Evolutionary conservation across 2,113 vertebrate species (phyloP), one percentile per base, ranked within the genome.

Genomic region (Camelus dromedarius): DNA sequence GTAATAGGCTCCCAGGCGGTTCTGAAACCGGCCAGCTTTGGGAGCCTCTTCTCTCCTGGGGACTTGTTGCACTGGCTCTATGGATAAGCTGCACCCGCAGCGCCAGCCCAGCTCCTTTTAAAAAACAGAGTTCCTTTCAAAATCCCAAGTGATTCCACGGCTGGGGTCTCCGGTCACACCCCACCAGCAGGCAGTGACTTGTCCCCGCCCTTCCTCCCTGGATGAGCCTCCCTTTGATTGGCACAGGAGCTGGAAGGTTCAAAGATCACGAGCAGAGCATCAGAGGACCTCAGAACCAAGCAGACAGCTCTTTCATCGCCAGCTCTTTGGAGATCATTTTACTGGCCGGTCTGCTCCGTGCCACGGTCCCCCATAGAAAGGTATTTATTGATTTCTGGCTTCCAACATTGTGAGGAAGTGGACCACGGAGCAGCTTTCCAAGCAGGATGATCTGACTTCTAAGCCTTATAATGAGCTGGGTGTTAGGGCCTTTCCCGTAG

Each of bases 301-400:
- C 67, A 42, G 42, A 6, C 14, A 6, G 20, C 22, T 26, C 88
- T 96, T 89, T 89, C 48, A 52, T 92, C 3, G 0, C 54, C 70
- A 64, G 28, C 7, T 92, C 72, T 89, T 82, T 84, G 66, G 50
- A 94, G 72, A 85, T 75, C 3, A 70, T 67, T 80, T 91, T 76
- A 52, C 81, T 0, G 2, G 56, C 58, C 5, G 5, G 22, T 80
- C 42, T n/a, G 54, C 38, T 70, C 46, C 2, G 0, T 35, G 80
- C 38, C 90, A 38, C 75, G 60, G 32, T 26, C 6, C 50, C 58
- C 30, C 32, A 66, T 6, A 8, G 62, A 96, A 93, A 90, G 18
- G 13, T 54, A 20, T 60, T 42, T 42, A 81, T 82, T 92, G 77
- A 94, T 93, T 89, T 94, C 6, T 5, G 28, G 35, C 79, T 93